phyloP scores from a whole-genome alignment of 2,797 vertebrate species.

The Eulemur albifrons region DNA sequence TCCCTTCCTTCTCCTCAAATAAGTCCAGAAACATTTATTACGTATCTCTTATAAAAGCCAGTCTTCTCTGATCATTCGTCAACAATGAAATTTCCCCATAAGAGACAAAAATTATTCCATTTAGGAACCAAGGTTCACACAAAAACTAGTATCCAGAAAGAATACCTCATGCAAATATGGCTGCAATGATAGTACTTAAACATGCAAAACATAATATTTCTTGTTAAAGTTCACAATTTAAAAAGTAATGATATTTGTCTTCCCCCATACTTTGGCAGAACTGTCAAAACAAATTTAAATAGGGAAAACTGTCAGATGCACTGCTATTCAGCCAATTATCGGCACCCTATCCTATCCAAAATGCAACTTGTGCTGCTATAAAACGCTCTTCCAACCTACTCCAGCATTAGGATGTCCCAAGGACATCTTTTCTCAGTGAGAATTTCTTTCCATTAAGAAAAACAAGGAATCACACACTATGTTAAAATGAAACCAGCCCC shows the following conservation, averaged over 20 bases:
- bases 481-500: conserved; percentile 16
- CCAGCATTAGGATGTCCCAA: background rate
- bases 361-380: background rate
- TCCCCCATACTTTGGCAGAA: conserved; percentile 82
- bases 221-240: conserved; percentile 54
- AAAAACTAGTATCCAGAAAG: conserved; percentile 50
- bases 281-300: conserved; percentile 76
- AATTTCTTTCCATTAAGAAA: conserved; percentile 37
- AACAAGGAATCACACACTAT: background rate
- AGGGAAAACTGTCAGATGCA: conserved; percentile 89
- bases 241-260: conserved; percentile 71
- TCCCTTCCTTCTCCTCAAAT: background rate
- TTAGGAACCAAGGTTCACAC: conserved; percentile 24
- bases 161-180: conserved; percentile 69
- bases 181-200: conserved; percentile 65
- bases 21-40: background rate
- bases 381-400: background rate
- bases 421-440: background rate
- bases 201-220: conserved; percentile 70
- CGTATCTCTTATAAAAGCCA: background rate
- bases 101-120: conserved; percentile 19
- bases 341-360: conserved; percentile 6
- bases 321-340: conserved; percentile 66
- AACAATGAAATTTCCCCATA: background rate
- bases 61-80: conserved; percentile 2